phyloP scores from a whole-genome alignment of 2,113 vertebrate species.

The Pongo abelii region DNA sequence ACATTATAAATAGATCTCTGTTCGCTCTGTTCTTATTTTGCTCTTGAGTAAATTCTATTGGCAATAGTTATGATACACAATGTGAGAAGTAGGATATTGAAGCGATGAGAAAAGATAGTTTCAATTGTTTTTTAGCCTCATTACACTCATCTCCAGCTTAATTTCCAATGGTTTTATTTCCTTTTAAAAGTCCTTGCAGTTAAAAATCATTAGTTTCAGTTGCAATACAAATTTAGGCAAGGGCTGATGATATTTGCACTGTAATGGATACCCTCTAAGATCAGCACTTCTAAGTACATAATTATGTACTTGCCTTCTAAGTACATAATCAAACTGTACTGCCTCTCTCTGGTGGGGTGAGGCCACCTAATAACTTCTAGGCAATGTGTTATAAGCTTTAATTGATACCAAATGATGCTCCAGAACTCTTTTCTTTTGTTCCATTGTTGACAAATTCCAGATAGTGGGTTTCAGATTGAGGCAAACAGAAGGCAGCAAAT shows the following conservation, averaged over 20 bases:
- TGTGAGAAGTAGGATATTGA: neutral
- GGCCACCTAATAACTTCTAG: neutral
- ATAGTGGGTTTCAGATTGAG: neutral
- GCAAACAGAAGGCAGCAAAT: neutral
- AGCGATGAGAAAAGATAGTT: neutral
- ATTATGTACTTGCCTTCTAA: neutral
- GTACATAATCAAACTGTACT: neutral
- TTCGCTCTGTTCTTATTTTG: neutral
- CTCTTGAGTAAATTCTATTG: neutral
- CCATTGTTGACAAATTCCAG: neutral
- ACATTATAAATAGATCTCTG: neutral
- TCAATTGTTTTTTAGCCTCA: neutral
- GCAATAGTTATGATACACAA: neutral
- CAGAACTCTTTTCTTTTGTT: neutral
- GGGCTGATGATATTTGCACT: neutral
- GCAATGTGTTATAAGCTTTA: neutral
- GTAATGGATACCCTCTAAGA: neutral
- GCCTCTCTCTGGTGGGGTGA: neutral
- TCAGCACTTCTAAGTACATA: neutral
- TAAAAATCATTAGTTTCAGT: conserved; percentile 20
- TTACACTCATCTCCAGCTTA: neutral
- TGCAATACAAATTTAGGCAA: conserved; percentile 26
- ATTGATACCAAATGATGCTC: neutral
- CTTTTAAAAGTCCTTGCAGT: neutral
- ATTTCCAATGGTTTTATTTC: conserved; percentile 10